Evolutionary conservation across 2,113 vertebrate genomes (phyloP).

Genomic region (Heteronetta atricapilla): DNA sequence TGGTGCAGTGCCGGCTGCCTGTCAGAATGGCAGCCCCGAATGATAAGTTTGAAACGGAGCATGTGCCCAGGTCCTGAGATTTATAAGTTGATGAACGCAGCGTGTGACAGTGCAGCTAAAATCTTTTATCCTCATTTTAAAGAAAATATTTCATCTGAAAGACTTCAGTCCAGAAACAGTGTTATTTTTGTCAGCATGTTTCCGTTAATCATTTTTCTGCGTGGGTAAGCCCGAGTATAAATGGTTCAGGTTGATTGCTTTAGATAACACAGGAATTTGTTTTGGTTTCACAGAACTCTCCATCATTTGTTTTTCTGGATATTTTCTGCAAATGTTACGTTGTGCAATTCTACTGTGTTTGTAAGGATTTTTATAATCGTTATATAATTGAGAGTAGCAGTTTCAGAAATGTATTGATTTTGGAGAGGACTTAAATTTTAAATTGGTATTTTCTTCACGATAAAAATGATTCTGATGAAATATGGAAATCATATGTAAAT

Average conservation of each 20-base stretch:
- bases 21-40: not conserved
- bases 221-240: not conserved
- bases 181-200: not conserved
- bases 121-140: not conserved
- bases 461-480: not conserved
- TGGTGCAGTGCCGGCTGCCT: not conserved
- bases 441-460: not conserved
- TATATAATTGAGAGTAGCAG: not conserved
- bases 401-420: not conserved
- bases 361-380: not conserved
- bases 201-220: not conserved
- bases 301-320: not conserved
- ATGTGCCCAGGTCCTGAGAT: not conserved
- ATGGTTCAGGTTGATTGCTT: not conserved
- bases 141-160: not conserved
- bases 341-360: not conserved
- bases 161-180: not conserved
- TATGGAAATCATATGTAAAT: not conserved
- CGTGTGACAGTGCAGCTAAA: not conserved
- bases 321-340: not conserved
- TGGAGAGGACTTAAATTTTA: not conserved
- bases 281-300: not conserved
- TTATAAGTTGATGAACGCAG: not conserved
- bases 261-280: not conserved
- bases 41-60: not conserved